Evolutionary conservation across 2,113 vertebrate genomes (phyloP), one percentile per base, ranked within the genome.

Genomic region (Zootoca vivipara): DNA sequence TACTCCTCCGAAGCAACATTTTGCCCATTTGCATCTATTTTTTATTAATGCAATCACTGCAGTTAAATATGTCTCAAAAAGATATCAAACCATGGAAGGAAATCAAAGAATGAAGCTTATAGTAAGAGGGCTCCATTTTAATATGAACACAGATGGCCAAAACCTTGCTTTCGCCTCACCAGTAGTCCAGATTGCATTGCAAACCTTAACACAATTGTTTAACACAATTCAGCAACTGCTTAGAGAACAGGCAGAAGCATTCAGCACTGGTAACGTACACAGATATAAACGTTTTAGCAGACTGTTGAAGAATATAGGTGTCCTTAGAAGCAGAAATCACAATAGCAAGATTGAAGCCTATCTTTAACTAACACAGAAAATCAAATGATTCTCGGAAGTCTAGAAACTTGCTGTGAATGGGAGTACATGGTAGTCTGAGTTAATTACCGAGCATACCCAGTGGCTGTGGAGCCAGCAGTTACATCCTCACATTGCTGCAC

Each of bases 111-210:
- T 33, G 30, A 46, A 33, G 22, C 64, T 75, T 75, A 8, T 8
- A 40, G 38, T 30, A 85, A 65, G 38, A 64, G 7, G 8, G 20
- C 42, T 77, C 26, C 26, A 77, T n/a, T 73, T 64, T 77, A 30
- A 40, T 46, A 70, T 56, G 28, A 46, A 35, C 28, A 7, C 7
- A 30, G 67, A 30, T n/a, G 73, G 30, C 33, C 33, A 85, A 74
- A 74, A 4, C 30, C 0, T 33, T 38, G n/a, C 22, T 78, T 30
- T 64, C 4, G 46, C 33, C 73, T 88, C 22, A 0, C 24, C 67
- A 74, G 22, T 78, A 6, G 12, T 80, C 40, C 3, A 1, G 46
- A 3, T 3, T 0, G 0, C 0, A 38, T 40, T 0, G 73, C 58
- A 87, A 58, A 77, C 70, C 82, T 74, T 1, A n/a, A 79, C 78